Evolutionary conservation across 1,140 invertebrate genomes (phyloP), one percentile per base, ranked within the genome.

Genomic region (Eumeta japonica): DNA sequence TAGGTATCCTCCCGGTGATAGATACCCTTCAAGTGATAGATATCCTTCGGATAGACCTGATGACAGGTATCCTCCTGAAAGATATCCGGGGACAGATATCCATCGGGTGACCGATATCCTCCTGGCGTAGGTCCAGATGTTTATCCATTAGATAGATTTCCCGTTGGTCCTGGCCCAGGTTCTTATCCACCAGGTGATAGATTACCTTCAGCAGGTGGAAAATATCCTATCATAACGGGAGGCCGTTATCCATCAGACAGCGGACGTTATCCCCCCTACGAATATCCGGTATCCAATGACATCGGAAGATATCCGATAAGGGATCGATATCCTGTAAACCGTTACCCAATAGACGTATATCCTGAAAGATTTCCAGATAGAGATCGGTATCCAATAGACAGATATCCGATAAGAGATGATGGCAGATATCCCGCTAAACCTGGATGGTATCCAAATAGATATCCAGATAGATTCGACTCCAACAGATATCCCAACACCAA

Each of bases 331-430:
- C 78, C 79, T 56, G 53, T 54, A 52, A 59, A 45, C 48, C 50
- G 48, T 41, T 50, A 50, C 17, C 48, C 48, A 13, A 53, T 52
- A 10, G 68, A 71, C 14, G 45, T 58, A 43, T 76, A 76, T 45
- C 73, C 76, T 30, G 78, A 78, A 34, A 61, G 78, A 34, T 77
- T 71, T 50, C 75, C 79, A 46, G 39, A 52, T 55, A 16, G 57
- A n/a, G n/a, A 75, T 44, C 68, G 55, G 68, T 76, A 76, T 50
- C 72, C 75, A 11, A n/a, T n/a, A n/a, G 42, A 50, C 16, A 46
- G 55, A 50, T 58, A 56, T 39, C 55, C 53, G 10, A 39, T 55
- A 12, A 49, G 61, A 13, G 62, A 61, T 29, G 55, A 71, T 37
- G 58, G 52, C 2, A 58, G 75, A 42, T 74, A 62, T 48, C 56